Base-by-base conservation (phyloP, 2,888 invertebrate genomes). In the Nymphalis c-album region DNA sequence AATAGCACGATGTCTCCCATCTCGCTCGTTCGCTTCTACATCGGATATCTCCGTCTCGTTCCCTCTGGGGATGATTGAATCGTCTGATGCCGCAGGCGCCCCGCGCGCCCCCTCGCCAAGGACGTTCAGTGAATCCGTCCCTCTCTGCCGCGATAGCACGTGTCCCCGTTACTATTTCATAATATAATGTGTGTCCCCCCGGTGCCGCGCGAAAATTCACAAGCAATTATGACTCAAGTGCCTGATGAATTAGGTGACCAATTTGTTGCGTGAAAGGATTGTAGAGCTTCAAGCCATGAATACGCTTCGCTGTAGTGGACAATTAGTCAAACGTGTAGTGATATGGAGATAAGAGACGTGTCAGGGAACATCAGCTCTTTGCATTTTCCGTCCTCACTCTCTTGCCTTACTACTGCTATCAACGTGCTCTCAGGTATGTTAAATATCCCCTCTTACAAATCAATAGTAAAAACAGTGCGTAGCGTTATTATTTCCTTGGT, bases 81-180 rank as follows among this genome's bases (percentile, higher is more conserved):
- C 90, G 92, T 91, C 90, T 91, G 90, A 90, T 88, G 91, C 92
- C 92, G 91, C 92, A 91, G 89, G 91, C 91, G 91, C 91, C 91
- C 91, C 91, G 84, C 89, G 84, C 88, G 82, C 88, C 90, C 90
- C 90, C 88, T 84, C 85, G 84, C 90, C 91, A 91, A 91, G 92
- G 91, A 91, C 92, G 91, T 91, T 91, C 91, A 92, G 91, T 92
- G 91, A 91, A 91, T 92, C 91, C 91, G 91, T 92, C 91, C 91
- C 90, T 88, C 91, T 91, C 91, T 90, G 91, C 88, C 88, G 89
- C 88, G 91, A 89, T 86, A 91, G 91, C 92, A 92, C 92, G 92
- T 91, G 92, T 89, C 88, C 81, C 87, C 85, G 87, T 87, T 90
- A 90, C 90, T 88, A 91, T 90, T 90, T 86, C 90, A 86, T 87